Evolutionary conservation across 1,140 invertebrate species (phyloP).

Genomic region (Tetranychus urticae): DNA sequence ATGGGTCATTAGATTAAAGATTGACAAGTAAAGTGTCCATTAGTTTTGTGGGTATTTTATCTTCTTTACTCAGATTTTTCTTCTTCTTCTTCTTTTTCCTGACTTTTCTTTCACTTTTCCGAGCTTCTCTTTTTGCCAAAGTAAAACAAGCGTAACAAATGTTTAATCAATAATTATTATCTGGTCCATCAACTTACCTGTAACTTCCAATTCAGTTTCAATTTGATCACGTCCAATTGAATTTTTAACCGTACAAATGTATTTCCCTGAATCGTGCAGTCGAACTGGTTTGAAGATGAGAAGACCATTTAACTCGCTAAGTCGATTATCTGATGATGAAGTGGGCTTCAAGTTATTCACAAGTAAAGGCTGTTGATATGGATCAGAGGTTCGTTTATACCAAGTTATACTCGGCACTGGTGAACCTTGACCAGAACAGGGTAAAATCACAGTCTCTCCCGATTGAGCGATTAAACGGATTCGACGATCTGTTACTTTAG

Average conservation of each 20-base stretch:
- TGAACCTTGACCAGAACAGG: constrained; percentile 20
- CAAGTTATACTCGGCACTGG: constrained; percentile 14
- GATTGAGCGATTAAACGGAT: constrained; percentile 13
- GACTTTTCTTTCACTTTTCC: too few species aligned
- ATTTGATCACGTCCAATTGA: constrained; percentile 15
- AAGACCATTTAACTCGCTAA: constrained; percentile 4
- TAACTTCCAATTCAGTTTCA: constrained; percentile 14
- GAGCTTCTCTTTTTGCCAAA: too few species aligned
- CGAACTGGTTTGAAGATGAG: constrained; percentile 10
- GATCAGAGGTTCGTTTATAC: neutral
- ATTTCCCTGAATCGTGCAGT: constrained; percentile 13
- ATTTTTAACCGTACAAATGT: constrained; percentile 17
- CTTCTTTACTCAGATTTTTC: too few species aligned
- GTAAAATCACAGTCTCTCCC: constrained; percentile 18
- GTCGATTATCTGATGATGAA: too few species aligned
- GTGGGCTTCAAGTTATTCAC: too few species aligned
- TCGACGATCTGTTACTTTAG: constrained; percentile 11
- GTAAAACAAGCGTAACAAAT: too few species aligned
- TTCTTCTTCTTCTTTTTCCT: too few species aligned
- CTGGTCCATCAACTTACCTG: constrained; percentile 11
- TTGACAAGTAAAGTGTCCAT: too few species aligned
- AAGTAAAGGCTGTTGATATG: neutral
- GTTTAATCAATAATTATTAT: too few species aligned
- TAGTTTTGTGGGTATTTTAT: too few species aligned
- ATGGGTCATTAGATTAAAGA: too few species aligned